Base-by-base conservation (phyloP, 2,888 invertebrate species). In the Hydraecia micacea region DNA sequence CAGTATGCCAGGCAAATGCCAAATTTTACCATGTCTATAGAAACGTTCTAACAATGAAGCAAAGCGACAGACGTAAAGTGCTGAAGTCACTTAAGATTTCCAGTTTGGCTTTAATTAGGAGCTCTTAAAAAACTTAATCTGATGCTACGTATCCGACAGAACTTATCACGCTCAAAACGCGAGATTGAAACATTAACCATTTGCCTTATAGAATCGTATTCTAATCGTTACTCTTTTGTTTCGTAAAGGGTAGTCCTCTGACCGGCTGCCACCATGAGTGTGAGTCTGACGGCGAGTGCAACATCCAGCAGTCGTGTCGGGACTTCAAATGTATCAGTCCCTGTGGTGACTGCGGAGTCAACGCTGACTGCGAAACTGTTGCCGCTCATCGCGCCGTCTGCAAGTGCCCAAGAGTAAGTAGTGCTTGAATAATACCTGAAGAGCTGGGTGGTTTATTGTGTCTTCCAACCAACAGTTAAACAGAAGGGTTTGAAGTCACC, bases 191-290 rank as follows among this genome's bases (percentile, higher is more conserved):
- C 18, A 32, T 32, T 18, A 28, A 62, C 62, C 3, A 21, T n/a
- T 18, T 46, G 18, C 1, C 9, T 7, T 18, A 42, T 7, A 32
- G 9, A n/a, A 46, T 36, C 8, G 36, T 49, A 25, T 69, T n/a
- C 11, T 28, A 49, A 49, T 49, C 7, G 15, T 62, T 49, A 39
- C 25, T 15, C 39, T 75, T 58, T 62, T 63, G 1, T 71, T 36
- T 28, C n/a, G 2, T 70, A 58, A 95, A 98, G 95, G 98, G 98
- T 67, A 98, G 98, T 84, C 98, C 99, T 18, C 92, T 98, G 71
- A 93, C 96, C 46, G 98, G 98, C 2, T 99, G 99, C 91, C 97
- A 98, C 21, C 98, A 98, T 91, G 98, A 99, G 94, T 98, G 98
- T 91, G 98, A 98, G 77, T 97, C 97, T 15, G 98, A 98, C 91